phyloP scores from a whole-genome alignment of 1,140 invertebrate genomes.

The Neuroterus valhalla region DNA sequence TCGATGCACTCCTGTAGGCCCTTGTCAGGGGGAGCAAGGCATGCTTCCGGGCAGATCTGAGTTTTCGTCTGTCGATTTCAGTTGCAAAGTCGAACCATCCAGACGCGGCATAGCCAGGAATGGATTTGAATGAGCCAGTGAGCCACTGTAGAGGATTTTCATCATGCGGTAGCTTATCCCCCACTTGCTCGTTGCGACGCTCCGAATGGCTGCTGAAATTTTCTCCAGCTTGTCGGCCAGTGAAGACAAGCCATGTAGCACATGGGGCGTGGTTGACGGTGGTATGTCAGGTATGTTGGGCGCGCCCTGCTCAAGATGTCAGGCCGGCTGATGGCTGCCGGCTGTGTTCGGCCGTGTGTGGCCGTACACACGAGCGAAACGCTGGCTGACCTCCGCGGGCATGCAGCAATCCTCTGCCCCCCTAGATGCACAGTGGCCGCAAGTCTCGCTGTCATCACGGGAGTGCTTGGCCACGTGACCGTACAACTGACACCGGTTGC shows the following conservation, averaged over 20 bases:
- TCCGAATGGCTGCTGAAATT: conserved; percentile 4
- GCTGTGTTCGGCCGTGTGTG: no score
- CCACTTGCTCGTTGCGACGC: conserved; percentile 31
- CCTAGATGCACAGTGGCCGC: neutral
- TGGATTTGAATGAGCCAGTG: neutral
- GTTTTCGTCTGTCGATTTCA: neutral
- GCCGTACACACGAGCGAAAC: neutral
- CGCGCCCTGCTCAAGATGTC: no score
- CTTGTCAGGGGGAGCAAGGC: conserved; percentile 20
- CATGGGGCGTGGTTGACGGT: no score
- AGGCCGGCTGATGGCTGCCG: no score
- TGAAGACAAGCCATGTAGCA: no score
- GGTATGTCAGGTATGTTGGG: no score
- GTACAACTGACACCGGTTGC: neutral
- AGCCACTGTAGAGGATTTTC: neutral
- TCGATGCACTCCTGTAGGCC: conserved; percentile 19
- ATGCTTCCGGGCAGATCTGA: neutral
- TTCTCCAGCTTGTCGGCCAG: neutral
- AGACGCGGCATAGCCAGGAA: no score
- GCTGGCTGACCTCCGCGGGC: neutral
- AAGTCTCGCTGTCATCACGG: neutral
- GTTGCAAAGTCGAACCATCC: neutral
- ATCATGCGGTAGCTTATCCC: conserved; percentile 15
- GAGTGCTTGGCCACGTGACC: neutral
- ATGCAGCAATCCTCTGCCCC: neutral